These are phyloP conservation scores for Rhynchotus rufescens DNA, from an alignment of 2,797 vertebrate species.

Conservation along the genomic window DNA sequence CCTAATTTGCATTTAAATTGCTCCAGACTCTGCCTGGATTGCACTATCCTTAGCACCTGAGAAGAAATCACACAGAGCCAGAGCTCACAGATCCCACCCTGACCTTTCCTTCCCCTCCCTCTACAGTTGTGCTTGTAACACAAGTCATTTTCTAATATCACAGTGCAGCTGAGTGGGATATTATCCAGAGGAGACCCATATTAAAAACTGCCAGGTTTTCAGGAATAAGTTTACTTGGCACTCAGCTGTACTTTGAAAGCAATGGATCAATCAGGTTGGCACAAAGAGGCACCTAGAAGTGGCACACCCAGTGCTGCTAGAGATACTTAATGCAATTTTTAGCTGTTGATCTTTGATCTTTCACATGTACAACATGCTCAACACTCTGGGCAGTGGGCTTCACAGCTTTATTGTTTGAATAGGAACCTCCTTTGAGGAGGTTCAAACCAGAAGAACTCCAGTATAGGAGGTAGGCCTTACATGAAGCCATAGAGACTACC, in stretches of 20 bases:
- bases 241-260: not conserved
- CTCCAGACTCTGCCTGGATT: not conserved
- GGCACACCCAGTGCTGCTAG: not conserved
- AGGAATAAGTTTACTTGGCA: not conserved
- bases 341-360: not conserved
- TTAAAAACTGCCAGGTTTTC: not conserved
- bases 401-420: not conserved
- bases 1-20: not conserved
- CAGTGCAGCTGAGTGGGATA: not conserved
- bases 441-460: not conserved
- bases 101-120: not conserved
- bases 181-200: not conserved
- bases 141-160: not conserved
- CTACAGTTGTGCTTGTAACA: not conserved
- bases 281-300: not conserved
- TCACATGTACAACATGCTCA: not conserved
- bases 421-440: not conserved
- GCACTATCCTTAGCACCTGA: not conserved
- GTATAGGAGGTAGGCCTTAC: not conserved
- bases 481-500: not conserved
- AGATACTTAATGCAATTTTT: not conserved
- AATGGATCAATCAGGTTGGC: not conserved
- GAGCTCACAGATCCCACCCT: not conserved
- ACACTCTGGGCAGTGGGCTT: not conserved
- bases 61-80: not conserved